Base-by-base conservation (phyloP, 64 coral and sea anemone genomes). In the Actinia tenebrosa region DNA sequence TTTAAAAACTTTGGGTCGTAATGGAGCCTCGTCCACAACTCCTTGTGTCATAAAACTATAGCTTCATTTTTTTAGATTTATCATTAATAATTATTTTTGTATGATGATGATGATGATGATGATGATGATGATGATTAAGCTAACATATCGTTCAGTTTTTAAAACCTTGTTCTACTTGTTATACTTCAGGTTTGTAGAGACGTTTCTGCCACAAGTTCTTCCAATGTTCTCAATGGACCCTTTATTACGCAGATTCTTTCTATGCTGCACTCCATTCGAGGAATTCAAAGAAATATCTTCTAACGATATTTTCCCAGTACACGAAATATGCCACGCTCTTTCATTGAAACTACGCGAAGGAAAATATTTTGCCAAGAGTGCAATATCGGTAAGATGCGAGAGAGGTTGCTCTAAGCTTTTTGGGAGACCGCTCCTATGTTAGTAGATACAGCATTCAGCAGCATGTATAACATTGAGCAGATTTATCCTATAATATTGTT, bases 221-320 rank as follows among this genome's bases (percentile, higher is more conserved):
- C 77, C 47, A 50, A 84, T 84, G 82, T 84, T 84, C 17, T 13
- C 47, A 4, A 2, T 84, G 82, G 82, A 84, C 23, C 82, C 82
- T 20, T 60, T 53, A 53, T 11, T 84, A 17, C 82, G 82, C 2
- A 19, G 82, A 56, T 50, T 84, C 10, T 54, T 84, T 56, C n/a
- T 84, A 14, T 84, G 23, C 26, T 53, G 3, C 23, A 56, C 46
- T 54, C 23, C 82, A 20, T 56, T 84, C 17, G 82, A 84, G 43
- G 82, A 84, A 16, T 84, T 84, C 16, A 42, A 19, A 17, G 23
- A 56, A n/a, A 22, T 84, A 2, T 22, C 30, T 22, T 20, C 18
- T 14, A 4, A 84, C 16, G 47, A 56, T 54, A 50, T 16, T 45
- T 84, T 84, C 23, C 82, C 82, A 22, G 53, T 84, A 4, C 82